These are phyloP conservation scores for Aurelia aurita complex sp. Pacific DNA, from an alignment of 30 jellyfish, hydroid and myxozoan genomes.

Conservation along the genomic window DNA sequence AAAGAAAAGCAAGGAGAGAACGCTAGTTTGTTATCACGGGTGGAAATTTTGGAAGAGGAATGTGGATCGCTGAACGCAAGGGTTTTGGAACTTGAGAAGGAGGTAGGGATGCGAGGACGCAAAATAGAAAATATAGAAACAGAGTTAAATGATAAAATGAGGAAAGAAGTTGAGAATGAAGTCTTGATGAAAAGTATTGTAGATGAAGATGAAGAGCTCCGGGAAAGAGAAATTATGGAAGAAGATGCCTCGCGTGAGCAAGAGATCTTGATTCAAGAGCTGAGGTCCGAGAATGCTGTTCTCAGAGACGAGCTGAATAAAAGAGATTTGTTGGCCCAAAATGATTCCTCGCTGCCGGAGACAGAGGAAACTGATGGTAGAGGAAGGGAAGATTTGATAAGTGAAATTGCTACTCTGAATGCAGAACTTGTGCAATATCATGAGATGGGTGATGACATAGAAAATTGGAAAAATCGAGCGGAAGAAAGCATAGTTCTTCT, in stretches of 20 bases:
- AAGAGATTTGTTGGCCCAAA: conserved; percentile 6
- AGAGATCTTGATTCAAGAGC: conserved; percentile 46
- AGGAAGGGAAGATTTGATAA: neutral
- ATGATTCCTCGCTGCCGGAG: conserved; percentile 5
- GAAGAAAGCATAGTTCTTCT: neutral
- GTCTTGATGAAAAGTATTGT: conserved; percentile 44
- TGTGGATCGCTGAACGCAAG: conserved; percentile 8
- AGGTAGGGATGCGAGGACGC: neutral
- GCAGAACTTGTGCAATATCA: conserved; percentile 12
- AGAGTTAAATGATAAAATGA: conserved; percentile 36
- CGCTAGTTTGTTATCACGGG: neutral
- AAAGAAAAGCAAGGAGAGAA: conserved; percentile 70
- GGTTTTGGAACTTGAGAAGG: conserved; percentile 18
- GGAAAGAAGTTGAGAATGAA: conserved; percentile 43
- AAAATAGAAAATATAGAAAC: conserved; percentile 37
- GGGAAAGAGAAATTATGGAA: conserved; percentile 60
- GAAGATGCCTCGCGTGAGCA: conserved; percentile 64
- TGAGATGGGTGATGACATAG: conserved; percentile 17
- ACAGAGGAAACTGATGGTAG: neutral
- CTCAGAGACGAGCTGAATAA: conserved; percentile 54
- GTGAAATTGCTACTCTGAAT: conserved; percentile 11
- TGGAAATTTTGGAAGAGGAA: conserved; percentile 32
- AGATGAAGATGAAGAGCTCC: conserved; percentile 61
- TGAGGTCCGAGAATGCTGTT: conserved; percentile 38
- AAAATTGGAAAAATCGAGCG: conserved; percentile 19